Evolutionary conservation across 2,113 vertebrate species (phyloP).

Genomic region (Corythaeola cristata): DNA sequence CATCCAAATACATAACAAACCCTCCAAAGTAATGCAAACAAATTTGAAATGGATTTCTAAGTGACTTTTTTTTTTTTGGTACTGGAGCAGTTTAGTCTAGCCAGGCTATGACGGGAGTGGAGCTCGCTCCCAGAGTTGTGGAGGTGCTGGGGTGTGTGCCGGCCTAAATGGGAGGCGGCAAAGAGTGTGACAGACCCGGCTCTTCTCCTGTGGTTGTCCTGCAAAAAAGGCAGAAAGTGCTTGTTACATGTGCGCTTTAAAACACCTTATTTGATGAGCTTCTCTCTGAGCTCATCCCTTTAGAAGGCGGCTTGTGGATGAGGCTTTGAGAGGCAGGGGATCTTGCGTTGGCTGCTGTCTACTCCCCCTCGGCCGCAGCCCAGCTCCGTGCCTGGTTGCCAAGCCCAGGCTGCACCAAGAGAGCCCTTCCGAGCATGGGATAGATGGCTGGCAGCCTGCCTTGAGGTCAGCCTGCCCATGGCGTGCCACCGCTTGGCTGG

Average conservation of each 20-base stretch:
- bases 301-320: neutral
- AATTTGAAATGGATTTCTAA: conserved; percentile 18
- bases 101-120: neutral
- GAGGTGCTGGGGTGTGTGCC: neutral
- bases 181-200: rapidly evolving
- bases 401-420: neutral
- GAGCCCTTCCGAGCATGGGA: neutral
- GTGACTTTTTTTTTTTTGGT: neutral
- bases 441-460: neutral
- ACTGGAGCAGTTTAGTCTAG: neutral
- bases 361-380: neutral
- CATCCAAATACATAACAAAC: conserved; percentile 23
- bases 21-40: conserved; percentile 12
- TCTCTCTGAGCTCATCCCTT: neutral
- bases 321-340: neutral
- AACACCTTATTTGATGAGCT: neutral
- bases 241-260: neutral
- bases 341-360: neutral
- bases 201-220: neutral
- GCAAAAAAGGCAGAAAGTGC: neutral
- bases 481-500: rapidly evolving
- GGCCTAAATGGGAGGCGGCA: neutral
- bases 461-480: neutral
- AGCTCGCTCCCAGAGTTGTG: neutral
- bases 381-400: rapidly evolving